Evolutionary conservation across 2,797 vertebrate genomes (phyloP).

Genomic region (Pachyuromys duprasi): DNA sequence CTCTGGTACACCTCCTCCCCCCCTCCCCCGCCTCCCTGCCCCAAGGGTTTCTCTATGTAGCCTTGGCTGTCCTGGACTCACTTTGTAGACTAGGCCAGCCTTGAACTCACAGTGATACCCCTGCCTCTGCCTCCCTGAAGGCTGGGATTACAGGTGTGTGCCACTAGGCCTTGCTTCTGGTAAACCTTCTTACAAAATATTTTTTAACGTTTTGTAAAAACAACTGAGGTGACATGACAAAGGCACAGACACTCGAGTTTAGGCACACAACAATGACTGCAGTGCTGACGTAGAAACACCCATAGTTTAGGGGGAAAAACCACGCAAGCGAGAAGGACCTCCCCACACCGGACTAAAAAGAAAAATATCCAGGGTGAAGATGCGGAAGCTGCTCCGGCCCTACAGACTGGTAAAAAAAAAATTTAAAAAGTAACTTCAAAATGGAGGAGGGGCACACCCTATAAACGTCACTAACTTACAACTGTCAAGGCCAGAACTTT

Average conservation of each 20-base stretch:
- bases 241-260: neutral
- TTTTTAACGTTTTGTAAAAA: neutral
- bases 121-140: no score
- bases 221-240: conserved; percentile 42
- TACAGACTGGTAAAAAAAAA: conserved; percentile 46
- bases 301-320: neutral
- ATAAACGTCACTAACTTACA: neutral
- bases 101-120: no score
- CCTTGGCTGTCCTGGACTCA: no score
- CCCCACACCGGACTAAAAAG: neutral
- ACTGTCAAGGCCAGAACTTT: neutral
- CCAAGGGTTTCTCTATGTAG: no score
- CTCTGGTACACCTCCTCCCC: neutral
- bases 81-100: no score
- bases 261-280: neutral
- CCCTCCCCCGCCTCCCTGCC: rapidly evolving
- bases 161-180: no score
- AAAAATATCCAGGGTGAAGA: conserved; percentile 14
- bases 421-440: conserved; percentile 3
- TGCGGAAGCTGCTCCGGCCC: neutral
- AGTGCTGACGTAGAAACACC: neutral
- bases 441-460: neutral
- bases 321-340: conserved; percentile 15
- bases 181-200: neutral
- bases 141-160: no score